phyloP scores from a whole-genome alignment of 2,797 vertebrate genomes.

The Megalops cyprinoides region DNA sequence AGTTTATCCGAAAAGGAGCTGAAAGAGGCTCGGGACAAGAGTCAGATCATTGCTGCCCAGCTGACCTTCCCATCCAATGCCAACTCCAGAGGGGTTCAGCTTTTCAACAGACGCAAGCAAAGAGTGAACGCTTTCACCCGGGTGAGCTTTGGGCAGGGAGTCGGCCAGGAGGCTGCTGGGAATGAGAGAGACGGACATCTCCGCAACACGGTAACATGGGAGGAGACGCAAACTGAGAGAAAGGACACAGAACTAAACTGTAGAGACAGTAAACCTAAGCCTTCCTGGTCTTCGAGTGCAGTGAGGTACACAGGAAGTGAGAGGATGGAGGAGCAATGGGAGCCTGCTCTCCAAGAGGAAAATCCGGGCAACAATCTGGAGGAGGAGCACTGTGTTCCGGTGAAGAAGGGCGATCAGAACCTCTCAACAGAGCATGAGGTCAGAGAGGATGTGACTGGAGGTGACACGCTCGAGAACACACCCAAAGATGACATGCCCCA shows the following conservation, averaged over 20 bases:
- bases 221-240: conserved; percentile 66
- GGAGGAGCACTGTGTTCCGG: conserved; percentile 76
- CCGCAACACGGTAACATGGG: conserved; percentile 69
- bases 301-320: conserved; percentile 45
- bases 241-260: conserved; percentile 63
- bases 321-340: conserved; percentile 74
- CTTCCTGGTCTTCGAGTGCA: conserved; percentile 47
- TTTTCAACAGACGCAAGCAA: conserved; percentile 91
- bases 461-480: conserved; percentile 49
- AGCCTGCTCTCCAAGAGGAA: conserved; percentile 61
- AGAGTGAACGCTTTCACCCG: conserved; percentile 86
- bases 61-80: conserved; percentile 85
- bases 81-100: conserved; percentile 90
- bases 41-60: conserved; percentile 91
- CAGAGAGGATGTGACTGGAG: conserved; percentile 37
- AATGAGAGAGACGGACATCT: conserved; percentile 57
- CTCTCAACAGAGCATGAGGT: conserved; percentile 58
- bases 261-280: conserved; percentile 54
- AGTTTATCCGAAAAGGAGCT: conserved; percentile 92
- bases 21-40: conserved; percentile 87
- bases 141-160: conserved; percentile 67
- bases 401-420: conserved; percentile 65
- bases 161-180: conserved; percentile 45
- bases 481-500: conserved; percentile 51
- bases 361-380: conserved; percentile 55